Conservation (phyloP, 92 coral and sea anemone species). For the Umimayanthus kanabou region DNA sequence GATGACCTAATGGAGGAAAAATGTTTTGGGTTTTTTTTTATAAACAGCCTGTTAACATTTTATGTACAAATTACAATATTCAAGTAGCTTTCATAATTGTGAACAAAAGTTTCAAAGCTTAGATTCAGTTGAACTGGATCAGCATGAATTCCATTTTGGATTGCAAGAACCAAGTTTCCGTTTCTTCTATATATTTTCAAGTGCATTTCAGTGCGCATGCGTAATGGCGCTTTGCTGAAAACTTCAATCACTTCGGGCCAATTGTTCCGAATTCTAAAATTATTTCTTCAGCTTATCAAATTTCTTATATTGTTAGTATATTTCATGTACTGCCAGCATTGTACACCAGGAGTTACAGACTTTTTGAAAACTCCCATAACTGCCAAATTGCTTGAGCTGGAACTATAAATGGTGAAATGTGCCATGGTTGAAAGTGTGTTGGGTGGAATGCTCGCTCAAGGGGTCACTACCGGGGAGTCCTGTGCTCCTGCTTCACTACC, state of each 20-base stretch:
- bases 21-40: no score
- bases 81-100: no score
- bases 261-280: no score
- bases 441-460: slow-evolving; percentile 99
- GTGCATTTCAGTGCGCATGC: slow-evolving; percentile 30
- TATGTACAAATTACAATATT: no score
- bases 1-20: no score
- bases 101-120: no score
- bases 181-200: neutral
- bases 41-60: no score
- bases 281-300: neutral
- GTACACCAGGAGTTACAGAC: neutral
- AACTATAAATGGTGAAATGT: slow-evolving; percentile 5
- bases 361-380: slow-evolving; percentile 37
- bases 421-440: slow-evolving; percentile 48
- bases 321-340: neutral
- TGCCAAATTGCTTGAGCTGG: neutral
- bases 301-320: neutral
- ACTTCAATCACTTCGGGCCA: neutral
- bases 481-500: slow-evolving; percentile 79
- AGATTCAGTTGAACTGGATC: neutral
- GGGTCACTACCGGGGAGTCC: slow-evolving; percentile 93
- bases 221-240: neutral
- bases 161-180: neutral
- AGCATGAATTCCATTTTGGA: neutral